Evolutionary conservation across 2,888 invertebrate species (phyloP), one percentile per base, ranked within the genome.

Genomic region (Thereva nobilitata): DNA sequence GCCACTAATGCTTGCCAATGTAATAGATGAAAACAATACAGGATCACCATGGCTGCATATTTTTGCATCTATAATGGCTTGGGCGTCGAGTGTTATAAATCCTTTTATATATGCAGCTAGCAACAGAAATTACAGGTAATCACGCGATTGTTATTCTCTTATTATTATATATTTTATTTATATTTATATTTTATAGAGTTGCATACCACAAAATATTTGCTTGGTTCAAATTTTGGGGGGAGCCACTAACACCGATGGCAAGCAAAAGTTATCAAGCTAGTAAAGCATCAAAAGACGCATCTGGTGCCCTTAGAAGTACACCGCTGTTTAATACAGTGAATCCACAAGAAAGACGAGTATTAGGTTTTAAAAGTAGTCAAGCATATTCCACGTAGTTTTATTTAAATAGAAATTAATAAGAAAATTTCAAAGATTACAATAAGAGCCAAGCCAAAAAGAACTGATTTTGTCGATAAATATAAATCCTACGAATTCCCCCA

Each of bases 91-190:
- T 68, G 93, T 94, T 59, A 85, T 94, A 72, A 95, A 95, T 81
- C 95, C 95, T 0, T 85, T 95, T 70, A 93, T 95, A 71, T 95
- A 95, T 81, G 94, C 94, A 4, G 91, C 90, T 5, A 93, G 93
- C 72, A 95, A 94, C 79, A 85, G 91, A 71, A 91, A 93, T 74
- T 95, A 95, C 76, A 82, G 87, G 80, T 80, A 70, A 52, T 35
- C 45, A 38, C 37, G 23, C 6, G n/a, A 49, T 63, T 35, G 5
- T 40, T 8, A 63, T 8, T 40, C 0, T 9, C 9, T 10, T 53
- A n/a, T 37, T 53, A 5, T 38, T 9, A 9, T 34, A 40, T 37
- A 8, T 12, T n/a, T 9, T n/a, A n/a, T n/a, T n/a, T n/a, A 23
- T 23, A 23, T 23, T 23, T 23, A 23, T 23, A 23, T 23, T 23